Evolutionary conservation across 2,797 vertebrate species (phyloP), one percentile per base, ranked within the genome.

Genomic region (Lateolabrax maculatus): DNA sequence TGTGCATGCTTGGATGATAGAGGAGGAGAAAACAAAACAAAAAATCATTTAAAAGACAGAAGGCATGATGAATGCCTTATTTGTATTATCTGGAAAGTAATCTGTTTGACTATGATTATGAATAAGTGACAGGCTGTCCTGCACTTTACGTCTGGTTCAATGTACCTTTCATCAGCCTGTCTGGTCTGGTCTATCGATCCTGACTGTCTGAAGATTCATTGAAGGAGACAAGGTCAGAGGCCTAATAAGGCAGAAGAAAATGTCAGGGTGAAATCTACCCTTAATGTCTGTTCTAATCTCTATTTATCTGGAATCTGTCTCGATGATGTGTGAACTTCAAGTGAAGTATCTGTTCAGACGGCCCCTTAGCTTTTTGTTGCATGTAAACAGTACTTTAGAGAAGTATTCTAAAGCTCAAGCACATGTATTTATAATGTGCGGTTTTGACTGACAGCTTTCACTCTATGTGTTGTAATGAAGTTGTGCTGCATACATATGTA

Each of bases 161-260:
- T 81, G 51, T 37, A 25, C 16, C 71, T 77, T 75, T 65, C 68
- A 29, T 76, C 55, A 44, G 12, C 75, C 62, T 84, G 80, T 81
- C 79, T 81, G 43, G 29, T 75, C 78, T 84, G 3, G 4, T 84
- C 41, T 87, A 90, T 91, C 9, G 83, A 91, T 90, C 61, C 25
- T 64, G n/a, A n/a, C n/a, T n/a, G 70, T 84, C 80, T 80, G 69
- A 73, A 31, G 72, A 86, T 75, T 84, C 66, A 80, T 48, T 73
- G 67, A 73, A 65, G 52, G 29, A 89, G 86, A 90, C 79, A 77
- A 86, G 88, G 79, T 84, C 79, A 74, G 67, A 70, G 23, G 62
- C 63, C 48, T 75, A 82, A 79, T 64, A 55, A 75, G 77, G 68
- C 66, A 71, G 68, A 31, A 27, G 70, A 68, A 80, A 89, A 89